Conservation (phyloP, 2,113 vertebrate species). For the Rhinolophus sinicus region DNA sequence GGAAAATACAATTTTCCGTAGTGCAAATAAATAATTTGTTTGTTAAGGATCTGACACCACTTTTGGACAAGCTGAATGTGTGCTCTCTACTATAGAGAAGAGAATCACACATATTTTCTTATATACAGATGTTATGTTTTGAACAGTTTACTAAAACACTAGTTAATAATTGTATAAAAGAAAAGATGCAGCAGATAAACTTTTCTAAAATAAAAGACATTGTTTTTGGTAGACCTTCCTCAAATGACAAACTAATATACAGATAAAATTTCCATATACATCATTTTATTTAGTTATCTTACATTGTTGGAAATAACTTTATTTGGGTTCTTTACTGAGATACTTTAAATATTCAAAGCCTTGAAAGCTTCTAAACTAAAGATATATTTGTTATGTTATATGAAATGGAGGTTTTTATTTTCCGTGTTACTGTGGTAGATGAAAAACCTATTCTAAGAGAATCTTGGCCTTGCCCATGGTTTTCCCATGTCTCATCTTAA, state of each 20-base stretch:
- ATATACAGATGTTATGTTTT: not conserved
- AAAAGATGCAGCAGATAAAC: not conserved
- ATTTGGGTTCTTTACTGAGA: not conserved
- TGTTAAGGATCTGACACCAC: not conserved
- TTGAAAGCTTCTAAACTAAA: slow-evolving; percentile 16
- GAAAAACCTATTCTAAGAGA: not conserved
- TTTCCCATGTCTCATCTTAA: not conserved
- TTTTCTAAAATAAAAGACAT: not conserved
- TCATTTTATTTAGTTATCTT: slow-evolving; percentile 32
- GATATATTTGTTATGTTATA: not conserved
- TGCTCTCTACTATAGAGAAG: not conserved
- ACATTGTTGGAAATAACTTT: not conserved
- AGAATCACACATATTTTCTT: slow-evolving; percentile 9
- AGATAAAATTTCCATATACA: not conserved
- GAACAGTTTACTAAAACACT: not conserved
- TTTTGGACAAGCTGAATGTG: not conserved
- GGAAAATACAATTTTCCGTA: not conserved
- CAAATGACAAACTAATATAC: slow-evolving; percentile 14
- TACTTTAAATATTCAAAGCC: not conserved
- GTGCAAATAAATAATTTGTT: not conserved
- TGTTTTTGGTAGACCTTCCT: not conserved
- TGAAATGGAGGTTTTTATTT: not conserved
- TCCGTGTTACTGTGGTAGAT: not conserved
- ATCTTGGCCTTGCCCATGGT: not conserved
- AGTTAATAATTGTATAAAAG: not conserved